Conservation (phyloP, 1,140 invertebrate genomes). For the Caenorhabditis tropicalis region DNA sequence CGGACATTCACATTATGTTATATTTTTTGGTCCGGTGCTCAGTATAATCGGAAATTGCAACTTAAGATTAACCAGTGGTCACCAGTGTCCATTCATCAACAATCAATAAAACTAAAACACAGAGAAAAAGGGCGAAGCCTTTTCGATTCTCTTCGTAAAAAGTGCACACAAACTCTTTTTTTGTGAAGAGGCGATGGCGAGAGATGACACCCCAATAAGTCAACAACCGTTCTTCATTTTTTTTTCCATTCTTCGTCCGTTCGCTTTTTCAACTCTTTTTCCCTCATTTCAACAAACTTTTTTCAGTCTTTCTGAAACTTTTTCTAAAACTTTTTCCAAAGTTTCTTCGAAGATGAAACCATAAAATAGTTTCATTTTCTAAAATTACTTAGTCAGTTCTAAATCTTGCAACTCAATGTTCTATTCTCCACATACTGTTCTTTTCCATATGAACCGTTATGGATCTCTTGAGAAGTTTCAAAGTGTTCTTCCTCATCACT, state of each 20-base stretch:
- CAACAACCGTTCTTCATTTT: conserved; percentile 23
- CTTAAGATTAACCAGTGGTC: neutral
- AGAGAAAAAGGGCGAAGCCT: neutral
- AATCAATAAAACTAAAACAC: conserved; percentile 23
- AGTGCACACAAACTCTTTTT: conserved; percentile 20
- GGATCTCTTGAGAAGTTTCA: conserved; percentile 5
- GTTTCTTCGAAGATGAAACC: too few species aligned
- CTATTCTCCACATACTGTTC: neutral
- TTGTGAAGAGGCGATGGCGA: conserved; percentile 15
- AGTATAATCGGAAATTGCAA: neutral
- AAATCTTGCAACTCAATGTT: neutral
- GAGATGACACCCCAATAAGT: conserved; percentile 40
- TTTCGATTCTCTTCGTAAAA: neutral
- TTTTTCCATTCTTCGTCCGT: too few species aligned
- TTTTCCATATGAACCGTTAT: neutral
- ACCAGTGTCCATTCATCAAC: neutral
- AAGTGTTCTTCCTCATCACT: neutral
- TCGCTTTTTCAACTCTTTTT: neutral
- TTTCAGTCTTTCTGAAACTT: neutral
- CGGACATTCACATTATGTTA: too few species aligned
- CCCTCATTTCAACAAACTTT: neutral
- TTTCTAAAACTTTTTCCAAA: neutral
- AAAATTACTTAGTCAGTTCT: too few species aligned
- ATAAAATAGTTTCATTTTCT: too few species aligned
- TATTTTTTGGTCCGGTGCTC: too few species aligned